Evolutionary conservation across 2,113 vertebrate genomes (phyloP), one percentile per base, ranked within the genome.

Genomic region (Nesoenas mayeri): DNA sequence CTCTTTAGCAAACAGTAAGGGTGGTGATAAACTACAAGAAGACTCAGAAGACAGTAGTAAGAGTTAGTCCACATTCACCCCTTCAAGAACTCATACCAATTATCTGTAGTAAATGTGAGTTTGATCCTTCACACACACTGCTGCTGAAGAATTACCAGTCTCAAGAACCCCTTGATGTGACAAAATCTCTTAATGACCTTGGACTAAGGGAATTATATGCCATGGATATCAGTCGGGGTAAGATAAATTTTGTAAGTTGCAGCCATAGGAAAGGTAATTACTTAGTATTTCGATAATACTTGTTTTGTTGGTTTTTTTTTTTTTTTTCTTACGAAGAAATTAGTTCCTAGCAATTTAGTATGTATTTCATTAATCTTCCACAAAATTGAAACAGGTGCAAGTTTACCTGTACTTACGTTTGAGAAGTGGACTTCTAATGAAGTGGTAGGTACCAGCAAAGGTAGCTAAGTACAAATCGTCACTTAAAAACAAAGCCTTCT

Each of bases 71-170:
- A 11, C 98, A 98, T 54, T 95, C 98, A 44, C 97, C 99, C 2
- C 98, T 99, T 91, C 97, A 97, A 94, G 98, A 99, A 9, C 98
- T 99, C 36, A 64, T 98, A 42, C 98, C 99, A 18, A 92, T 98
- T 56, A 99, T 99, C 86, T 99, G 99, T 94, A 99, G 98, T 88
- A 99, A 99, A 98, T 99, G 99, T 98, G 99, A 99, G 94, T 99
- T 99, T 96, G 98, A 99, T 92, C 96, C 97, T 9, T 97, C 96
- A 40, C 98, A 98, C 31, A 99, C 99, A 5, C 85, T 99, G 61
- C 91, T 99, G 38, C 77, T 99, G 95, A 99, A 98, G 97, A 98
- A 98, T 53, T 98, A 98, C 83, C 98, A 98, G n/a, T 99, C 98
- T 73, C 98, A 98, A 92, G 98, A 98, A 70, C 97, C 98, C 22